These are phyloP conservation scores for Amblyjoppa proteus DNA, from an alignment of 2,888 invertebrate species.

Conservation along the genomic window DNA sequence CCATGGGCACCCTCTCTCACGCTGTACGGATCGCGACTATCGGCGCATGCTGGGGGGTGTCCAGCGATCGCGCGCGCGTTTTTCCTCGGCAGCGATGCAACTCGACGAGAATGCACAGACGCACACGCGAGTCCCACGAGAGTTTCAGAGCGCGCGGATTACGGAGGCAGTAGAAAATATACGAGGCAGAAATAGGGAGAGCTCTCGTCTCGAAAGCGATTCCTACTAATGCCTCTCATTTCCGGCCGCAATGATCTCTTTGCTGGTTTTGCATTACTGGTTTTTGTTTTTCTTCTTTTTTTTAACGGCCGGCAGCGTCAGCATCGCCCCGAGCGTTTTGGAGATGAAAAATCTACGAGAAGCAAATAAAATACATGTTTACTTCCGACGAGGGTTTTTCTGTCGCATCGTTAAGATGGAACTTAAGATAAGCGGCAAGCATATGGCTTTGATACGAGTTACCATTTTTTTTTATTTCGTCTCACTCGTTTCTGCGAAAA, in stretches of 20 bases:
- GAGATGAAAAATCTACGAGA: neutral
- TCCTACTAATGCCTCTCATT: constrained; percentile 68
- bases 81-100: neutral
- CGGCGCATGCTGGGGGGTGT: neutral
- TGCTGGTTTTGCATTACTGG: constrained; percentile 19
- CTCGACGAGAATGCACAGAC: constrained; percentile 62
- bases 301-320: neutral
- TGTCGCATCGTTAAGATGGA: neutral
- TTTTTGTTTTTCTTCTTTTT: constrained; percentile 51
- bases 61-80: neutral
- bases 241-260: constrained; percentile 49
- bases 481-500: neutral
- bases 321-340: neutral
- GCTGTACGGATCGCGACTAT: constrained; percentile 6
- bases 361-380: neutral
- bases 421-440: neutral
- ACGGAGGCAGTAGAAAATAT: constrained; percentile 36
- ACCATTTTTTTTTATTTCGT: neutral
- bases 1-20: neutral
- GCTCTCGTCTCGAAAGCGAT: constrained; percentile 72
- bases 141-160: constrained; percentile 35
- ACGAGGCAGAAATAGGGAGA: constrained; percentile 42
- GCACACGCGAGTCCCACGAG: constrained; percentile 63
- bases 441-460: neutral
- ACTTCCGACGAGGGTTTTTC: neutral